A percentile compares a stretch with the other conserved stretches of the same genome.
Conservation (phyloP, 2,888 invertebrate species). For the Acholoe squamosa region DNA sequence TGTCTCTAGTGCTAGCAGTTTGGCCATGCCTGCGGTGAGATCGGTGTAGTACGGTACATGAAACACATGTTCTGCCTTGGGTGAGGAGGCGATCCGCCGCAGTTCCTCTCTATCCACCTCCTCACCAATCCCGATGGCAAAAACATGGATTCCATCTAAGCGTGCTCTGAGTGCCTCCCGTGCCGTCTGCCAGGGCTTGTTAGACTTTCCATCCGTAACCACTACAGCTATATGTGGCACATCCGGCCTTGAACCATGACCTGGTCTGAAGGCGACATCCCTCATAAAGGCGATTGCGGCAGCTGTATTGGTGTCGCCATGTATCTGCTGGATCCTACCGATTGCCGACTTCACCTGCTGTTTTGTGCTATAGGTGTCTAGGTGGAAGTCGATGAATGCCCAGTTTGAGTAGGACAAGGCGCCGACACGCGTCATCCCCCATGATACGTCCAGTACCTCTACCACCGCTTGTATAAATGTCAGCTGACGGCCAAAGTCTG, state of each 20-base stretch:
- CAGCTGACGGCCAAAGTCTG: slow-evolving; percentile 76
- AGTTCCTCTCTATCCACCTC: slow-evolving; percentile 73
- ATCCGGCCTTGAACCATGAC: slow-evolving; percentile 64
- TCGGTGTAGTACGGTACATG: slow-evolving; percentile 74
- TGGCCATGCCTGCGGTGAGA: slow-evolving; percentile 71
- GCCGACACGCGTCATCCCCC: slow-evolving; percentile 75
- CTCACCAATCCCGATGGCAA: slow-evolving; percentile 75
- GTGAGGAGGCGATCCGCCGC: slow-evolving; percentile 72
- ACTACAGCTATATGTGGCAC: slow-evolving; percentile 70
- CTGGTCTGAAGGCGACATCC: slow-evolving; percentile 48
- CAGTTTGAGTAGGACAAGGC: slow-evolving; percentile 69
- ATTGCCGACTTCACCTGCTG: slow-evolving; percentile 71
- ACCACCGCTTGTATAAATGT: slow-evolving; percentile 75
- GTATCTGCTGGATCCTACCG: slow-evolving; percentile 59
- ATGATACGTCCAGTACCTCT: slow-evolving; percentile 74
- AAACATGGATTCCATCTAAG: slow-evolving; percentile 67
- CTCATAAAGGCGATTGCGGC: slow-evolving; percentile 68
- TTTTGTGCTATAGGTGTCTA: slow-evolving; percentile 75
- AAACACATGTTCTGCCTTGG: slow-evolving; percentile 72
- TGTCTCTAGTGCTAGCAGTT: slow-evolving; percentile 69
- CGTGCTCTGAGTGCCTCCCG: slow-evolving; percentile 64
- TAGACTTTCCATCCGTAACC: slow-evolving; percentile 71
- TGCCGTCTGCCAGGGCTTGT: slow-evolving; percentile 66
- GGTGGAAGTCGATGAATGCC: slow-evolving; percentile 73
- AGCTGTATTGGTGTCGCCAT: slow-evolving; percentile 71